These are phyloP conservation scores for Strongylocentrotus purpuratus DNA, from an alignment of 35 echinoderm and acorn worm genomes.

Conservation along the genomic window DNA sequence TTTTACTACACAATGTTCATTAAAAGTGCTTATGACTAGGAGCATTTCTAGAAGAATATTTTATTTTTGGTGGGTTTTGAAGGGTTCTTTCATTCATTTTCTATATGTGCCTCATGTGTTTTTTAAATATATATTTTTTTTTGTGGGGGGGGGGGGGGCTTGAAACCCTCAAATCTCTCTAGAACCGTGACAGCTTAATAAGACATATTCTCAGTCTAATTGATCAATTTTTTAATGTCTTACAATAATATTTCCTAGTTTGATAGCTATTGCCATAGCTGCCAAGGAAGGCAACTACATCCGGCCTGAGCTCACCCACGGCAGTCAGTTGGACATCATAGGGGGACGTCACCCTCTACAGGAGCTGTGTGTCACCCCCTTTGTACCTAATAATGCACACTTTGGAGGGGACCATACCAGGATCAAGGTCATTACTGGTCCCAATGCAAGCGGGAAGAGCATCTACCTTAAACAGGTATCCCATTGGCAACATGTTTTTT, in stretches of 20 bases:
- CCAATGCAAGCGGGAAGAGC: conserved; percentile 98
- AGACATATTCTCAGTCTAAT: too few relatives aligned
- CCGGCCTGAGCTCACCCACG: conserved; percentile 68
- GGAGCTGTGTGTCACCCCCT: conserved; percentile 89
- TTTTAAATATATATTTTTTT: too few relatives aligned
- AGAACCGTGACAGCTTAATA: too few relatives aligned
- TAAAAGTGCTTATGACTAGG: too few relatives aligned
- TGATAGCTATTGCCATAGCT: conserved; percentile 72
- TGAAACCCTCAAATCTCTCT: too few relatives aligned
- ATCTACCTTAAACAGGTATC: conserved; percentile 94
- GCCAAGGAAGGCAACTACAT: conserved; percentile 87
- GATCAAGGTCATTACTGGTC: conserved; percentile 91
- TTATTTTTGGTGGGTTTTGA: too few relatives aligned
- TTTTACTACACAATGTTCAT: too few relatives aligned
- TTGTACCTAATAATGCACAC: conserved; percentile 84
- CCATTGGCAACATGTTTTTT: not conserved
- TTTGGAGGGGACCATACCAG: conserved; percentile 72
- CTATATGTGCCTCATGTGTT: too few relatives aligned
- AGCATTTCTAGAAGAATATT: too few relatives aligned
- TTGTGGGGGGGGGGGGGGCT: too few relatives aligned
- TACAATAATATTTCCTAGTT: not conserved
- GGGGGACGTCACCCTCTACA: conserved; percentile 90
- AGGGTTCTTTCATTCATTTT: too few relatives aligned
- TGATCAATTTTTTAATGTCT: too few relatives aligned
- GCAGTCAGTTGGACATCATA: conserved; percentile 73